Evolutionary conservation across 2,888 invertebrate genomes (phyloP), one percentile per base, ranked within the genome.

Genomic region (Drosophila diplacantha): DNA sequence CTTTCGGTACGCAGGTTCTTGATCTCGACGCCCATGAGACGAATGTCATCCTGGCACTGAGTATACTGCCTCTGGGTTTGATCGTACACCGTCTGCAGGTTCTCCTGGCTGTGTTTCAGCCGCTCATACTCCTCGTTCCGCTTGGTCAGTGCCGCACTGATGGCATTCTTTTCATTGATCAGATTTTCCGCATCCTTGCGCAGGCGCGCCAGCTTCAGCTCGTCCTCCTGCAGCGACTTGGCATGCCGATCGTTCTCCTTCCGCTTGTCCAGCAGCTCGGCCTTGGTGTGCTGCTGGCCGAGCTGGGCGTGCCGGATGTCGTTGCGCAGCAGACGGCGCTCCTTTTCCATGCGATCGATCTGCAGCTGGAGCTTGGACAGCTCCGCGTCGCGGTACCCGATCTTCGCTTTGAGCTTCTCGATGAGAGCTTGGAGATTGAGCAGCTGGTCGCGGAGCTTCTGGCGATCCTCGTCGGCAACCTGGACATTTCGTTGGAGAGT

Each of bases 1-100:
- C 94, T 93, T 82, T 94, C 93, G 46, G 92, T 93, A 50, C 93
- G 90, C 50, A 97, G 88, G 72, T 94, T 91, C 74, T 93, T 93
- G n/a, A 95, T 92, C 89, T 97, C 97, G 22, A 95, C 89, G 76
- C 95, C 94, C 63, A 98, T 90, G 0, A 97, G 90, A 5, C 94
- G 90, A 69, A 97, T 95, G 78, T 97, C 97, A 64, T 95, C 94
- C 53, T 95, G 89, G 22, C 94, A 90, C 84, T 94, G 93, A 24
- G 92, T 92, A 86, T 94, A 95, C 71, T 94, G 93, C 0, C 90
- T 90, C 84, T 86, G 85, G 89, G 92, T 95, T 87, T 94, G 92
- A 78, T 94, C 93, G 65, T 96, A 88, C 0, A 94, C 94, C 5
- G 92, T 91, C 86, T 96, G 93, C 58, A 96, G 89, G 59, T 95